phyloP scores from a whole-genome alignment of 1,140 invertebrate species.

The Trichoplusia ni region DNA sequence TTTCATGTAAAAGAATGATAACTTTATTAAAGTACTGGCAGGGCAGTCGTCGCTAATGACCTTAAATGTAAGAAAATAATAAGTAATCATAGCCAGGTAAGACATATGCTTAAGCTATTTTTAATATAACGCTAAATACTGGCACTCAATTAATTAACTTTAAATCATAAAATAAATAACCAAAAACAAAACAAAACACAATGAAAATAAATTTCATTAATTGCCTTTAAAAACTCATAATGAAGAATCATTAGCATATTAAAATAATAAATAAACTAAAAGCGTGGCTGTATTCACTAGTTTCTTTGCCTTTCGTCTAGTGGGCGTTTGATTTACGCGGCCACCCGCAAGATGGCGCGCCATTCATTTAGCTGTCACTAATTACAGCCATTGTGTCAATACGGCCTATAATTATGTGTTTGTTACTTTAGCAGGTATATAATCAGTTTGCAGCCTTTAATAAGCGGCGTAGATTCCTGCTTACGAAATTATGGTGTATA shows the following conservation, averaged over 20 bases:
- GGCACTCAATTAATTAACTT: no score
- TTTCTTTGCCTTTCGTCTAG: conserved; percentile 20
- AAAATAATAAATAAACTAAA: conserved; percentile 34
- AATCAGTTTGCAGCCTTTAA: no score
- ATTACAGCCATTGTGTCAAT: conserved; percentile 37
- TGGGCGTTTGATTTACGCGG: conserved; percentile 46
- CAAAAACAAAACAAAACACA: neutral
- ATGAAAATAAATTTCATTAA: conserved; percentile 18
- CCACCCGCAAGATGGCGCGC: conserved; percentile 47
- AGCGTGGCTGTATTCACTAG: conserved; percentile 9
- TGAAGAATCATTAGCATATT: conserved; percentile 36
- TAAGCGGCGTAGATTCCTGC: no score
- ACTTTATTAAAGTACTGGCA: no score
- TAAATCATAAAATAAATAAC: no score
- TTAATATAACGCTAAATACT: no score
- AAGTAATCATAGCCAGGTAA: no score
- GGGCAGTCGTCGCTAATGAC: no score
- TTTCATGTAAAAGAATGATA: no score
- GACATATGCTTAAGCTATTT: no score
- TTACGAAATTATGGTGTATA: no score
- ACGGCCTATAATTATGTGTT: conserved; percentile 24
- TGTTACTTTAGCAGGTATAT: neutral
- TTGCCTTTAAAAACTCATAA: conserved; percentile 24
- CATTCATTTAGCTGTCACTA: conserved; percentile 21
- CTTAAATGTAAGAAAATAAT: no score